Percentiles rank a stretch among this genome's conserved stretches.
phyloP scores from a whole-genome alignment of 2,888 invertebrate species.

The Drosophila bunnanda region DNA sequence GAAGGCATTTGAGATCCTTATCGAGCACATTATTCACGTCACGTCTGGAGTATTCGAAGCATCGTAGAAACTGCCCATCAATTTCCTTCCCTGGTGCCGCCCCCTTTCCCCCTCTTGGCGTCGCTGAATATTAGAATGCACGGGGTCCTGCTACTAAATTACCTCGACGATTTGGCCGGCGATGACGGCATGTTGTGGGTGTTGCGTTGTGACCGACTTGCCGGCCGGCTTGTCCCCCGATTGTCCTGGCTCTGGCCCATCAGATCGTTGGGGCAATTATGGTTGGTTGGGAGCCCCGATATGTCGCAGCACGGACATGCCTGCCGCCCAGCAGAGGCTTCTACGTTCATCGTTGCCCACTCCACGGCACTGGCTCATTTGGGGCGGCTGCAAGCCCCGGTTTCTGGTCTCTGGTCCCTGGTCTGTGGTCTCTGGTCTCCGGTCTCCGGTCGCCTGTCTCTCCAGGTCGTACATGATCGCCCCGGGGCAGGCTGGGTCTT shows the following conservation, averaged over 20 bases:
- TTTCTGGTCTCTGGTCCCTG: slow-evolving; percentile 2
- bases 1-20: slow-evolving; percentile 78
- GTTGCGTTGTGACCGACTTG: slow-evolving; percentile 66
- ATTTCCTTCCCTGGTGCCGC: slow-evolving; percentile 55
- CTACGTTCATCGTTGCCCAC: slow-evolving; percentile 3
- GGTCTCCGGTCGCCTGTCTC: slow-evolving; percentile 4
- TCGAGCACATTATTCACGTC: slow-evolving; percentile 82
- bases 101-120: slow-evolving; percentile 4
- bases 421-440: slow-evolving; percentile 46
- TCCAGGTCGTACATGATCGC: slow-evolving; percentile 83
- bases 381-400: slow-evolving; percentile 75
- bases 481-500: slow-evolving; percentile 67
- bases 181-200: slow-evolving; percentile 68
- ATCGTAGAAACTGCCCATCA: slow-evolving; percentile 67
- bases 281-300: slow-evolving; percentile 64
- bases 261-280: slow-evolving; percentile 65
- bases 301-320: slow-evolving; percentile 57
- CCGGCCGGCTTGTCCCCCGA: slow-evolving; percentile 37
- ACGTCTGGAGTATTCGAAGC: slow-evolving; percentile 76
- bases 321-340: slow-evolving; percentile 50
- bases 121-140: slow-evolving; percentile 57
- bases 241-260: slow-evolving; percentile 48
- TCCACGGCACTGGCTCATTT: slow-evolving; percentile 56
- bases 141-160: slow-evolving; percentile 65
- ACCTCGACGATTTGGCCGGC: slow-evolving; percentile 56